These are phyloP conservation scores for Orthosia gothica DNA, from an alignment of 2,888 invertebrate genomes.

Conservation along the genomic window DNA sequence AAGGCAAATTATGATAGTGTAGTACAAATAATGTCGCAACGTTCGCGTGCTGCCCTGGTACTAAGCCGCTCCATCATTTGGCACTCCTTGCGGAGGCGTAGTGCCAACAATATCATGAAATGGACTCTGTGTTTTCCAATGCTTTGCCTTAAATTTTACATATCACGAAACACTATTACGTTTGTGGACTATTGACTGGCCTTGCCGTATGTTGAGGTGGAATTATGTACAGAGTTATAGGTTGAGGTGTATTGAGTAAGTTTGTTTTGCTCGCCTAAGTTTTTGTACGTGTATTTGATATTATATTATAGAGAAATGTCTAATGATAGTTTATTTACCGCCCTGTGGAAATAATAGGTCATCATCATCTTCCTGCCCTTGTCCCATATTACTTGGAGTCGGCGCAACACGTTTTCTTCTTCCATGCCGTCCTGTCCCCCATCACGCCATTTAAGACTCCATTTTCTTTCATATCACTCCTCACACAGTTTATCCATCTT, in stretches of 20 bases:
- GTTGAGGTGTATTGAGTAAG: not conserved
- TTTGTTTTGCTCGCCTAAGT: not conserved
- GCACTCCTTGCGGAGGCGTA: conserved; percentile 76
- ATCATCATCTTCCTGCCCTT: no score
- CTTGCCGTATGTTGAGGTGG: conserved; percentile 16
- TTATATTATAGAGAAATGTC: not conserved
- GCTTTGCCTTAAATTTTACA: conserved; percentile 68
- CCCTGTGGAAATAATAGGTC: no score
- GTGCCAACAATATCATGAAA: conserved; percentile 74
- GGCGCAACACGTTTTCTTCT: no score
- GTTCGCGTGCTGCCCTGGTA: conserved; percentile 68
- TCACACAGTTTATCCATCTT: no score
- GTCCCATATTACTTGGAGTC: no score
- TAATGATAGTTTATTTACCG: not conserved
- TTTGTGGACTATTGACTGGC: conserved; percentile 31
- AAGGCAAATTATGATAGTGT: conserved; percentile 42
- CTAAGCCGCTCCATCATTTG: conserved; percentile 71
- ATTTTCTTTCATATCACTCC: no score
- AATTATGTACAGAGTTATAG: not conserved
- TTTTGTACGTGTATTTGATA: not conserved
- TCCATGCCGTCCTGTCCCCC: no score
- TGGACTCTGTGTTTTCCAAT: conserved; percentile 63
- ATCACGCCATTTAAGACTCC: no score
- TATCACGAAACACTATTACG: conserved; percentile 71
- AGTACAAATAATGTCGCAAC: conserved; percentile 60